Evolutionary conservation across 2,888 invertebrate species (phyloP), one percentile per base, ranked within the genome.

Genomic region (Xylophagus ater): DNA sequence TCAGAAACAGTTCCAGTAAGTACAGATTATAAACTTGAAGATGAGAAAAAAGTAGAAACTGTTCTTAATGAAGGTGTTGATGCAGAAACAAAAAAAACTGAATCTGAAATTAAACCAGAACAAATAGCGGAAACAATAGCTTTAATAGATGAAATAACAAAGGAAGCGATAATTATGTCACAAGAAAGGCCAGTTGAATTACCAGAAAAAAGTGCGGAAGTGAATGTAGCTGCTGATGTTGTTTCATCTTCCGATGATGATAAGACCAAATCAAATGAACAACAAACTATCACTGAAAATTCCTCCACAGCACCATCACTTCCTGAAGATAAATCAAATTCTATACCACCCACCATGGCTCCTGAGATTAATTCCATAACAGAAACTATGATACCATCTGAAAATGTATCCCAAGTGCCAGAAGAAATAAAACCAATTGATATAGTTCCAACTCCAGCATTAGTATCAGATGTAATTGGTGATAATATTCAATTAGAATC

Each of bases 81-180:
- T 26, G 26, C n/a, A 24, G 26, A 21, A 32, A 13, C 15, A 38
- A 21, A 12, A 25, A 31, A 14, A 15, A 15, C n/a, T 5, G 30
- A 29, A 23, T 13, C 21, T 33, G 37, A 40, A 14, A 28, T 44
- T 25, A 44, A 41, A 33, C 15, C 37, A 23, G 45, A 45, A 26
- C 40, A 42, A 40, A 45, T 45, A 20, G 42, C 41, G n/a, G 32
- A 42, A 34, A 45, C 45, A 23, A 43, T 45, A 18, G 43, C 43
- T 12, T 38, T 45, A 15, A 45, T 45, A 15, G 45, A 45, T 29
- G 41, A 45, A 33, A 41, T 45, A 18, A 43, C 43, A 12, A 30
- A 43, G 26, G 39, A 38, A 34, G 45, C 43, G 8, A 34, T 26
- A 9, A 32, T 21, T 10, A 40, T n/a, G 12, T 23, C 37, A 3